These are phyloP conservation scores for Lepidocolaptes lacrymiger DNA, from an alignment of 2,797 vertebrate species.

Conservation along the genomic window DNA sequence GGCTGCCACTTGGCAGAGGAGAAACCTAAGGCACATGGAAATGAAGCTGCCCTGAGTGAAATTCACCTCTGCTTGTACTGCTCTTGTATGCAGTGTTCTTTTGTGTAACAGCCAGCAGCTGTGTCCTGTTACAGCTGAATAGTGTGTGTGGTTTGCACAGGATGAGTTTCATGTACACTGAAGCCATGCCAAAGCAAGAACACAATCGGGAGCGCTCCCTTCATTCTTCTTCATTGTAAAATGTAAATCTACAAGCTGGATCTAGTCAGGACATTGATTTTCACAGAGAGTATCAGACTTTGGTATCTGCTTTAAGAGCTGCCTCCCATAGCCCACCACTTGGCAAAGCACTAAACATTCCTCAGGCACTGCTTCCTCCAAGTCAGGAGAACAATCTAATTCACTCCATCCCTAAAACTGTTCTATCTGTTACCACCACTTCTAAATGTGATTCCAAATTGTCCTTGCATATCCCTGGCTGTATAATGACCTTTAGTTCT, in stretches of 20 bases:
- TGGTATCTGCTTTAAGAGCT: not conserved
- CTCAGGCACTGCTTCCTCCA: not conserved
- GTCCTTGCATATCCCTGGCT: not conserved
- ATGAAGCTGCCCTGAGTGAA: not conserved
- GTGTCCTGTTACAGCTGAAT: not conserved
- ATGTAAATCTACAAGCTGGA: not conserved
- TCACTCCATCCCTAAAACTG: not conserved
- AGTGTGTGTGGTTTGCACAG: not conserved
- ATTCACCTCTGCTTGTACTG: not conserved
- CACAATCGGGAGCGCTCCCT: accelerated
- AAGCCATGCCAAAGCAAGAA: not conserved
- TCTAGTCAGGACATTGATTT: not conserved
- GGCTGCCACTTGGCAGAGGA: not conserved
- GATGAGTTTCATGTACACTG: not conserved
- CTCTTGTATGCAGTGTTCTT: accelerated
- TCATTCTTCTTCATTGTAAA: not conserved
- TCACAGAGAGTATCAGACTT: not conserved
- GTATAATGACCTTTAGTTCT: not conserved
- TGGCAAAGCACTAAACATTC: not conserved
- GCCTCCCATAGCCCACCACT: not conserved
- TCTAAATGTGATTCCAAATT: not conserved
- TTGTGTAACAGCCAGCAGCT: not conserved
- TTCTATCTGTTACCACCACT: not conserved
- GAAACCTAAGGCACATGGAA: not conserved
- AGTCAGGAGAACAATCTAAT: not conserved